phyloP scores from a whole-genome alignment of 1,140 invertebrate species.

The Scaptomyza hsui region DNA sequence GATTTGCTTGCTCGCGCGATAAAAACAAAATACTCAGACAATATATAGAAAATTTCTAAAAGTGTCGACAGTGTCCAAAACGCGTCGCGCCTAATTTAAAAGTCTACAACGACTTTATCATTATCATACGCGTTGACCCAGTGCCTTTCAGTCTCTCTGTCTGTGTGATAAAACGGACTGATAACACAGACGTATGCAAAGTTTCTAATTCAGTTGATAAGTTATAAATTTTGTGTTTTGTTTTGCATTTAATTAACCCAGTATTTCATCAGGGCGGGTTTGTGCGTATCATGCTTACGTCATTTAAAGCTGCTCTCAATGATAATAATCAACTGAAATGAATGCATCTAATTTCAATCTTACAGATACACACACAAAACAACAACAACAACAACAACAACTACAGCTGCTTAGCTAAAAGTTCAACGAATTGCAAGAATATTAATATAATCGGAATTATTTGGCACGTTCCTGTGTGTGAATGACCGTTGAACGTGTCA shows the following conservation, averaged over 20 bases:
- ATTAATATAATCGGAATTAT: conserved; percentile 47
- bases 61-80: conserved; percentile 1
- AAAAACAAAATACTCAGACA: conserved; percentile 16
- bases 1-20: conserved; percentile 51
- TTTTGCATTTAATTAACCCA: conserved; percentile 17
- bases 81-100: not conserved
- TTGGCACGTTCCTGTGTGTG: conserved; percentile 66
- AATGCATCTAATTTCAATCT: conserved; percentile 6
- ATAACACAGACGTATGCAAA: conserved; percentile 29
- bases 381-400: conserved; percentile 1
- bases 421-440: conserved; percentile 60
- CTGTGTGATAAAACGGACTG: conserved; percentile 17
- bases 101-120: not conserved
- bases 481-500: conserved; percentile 38
- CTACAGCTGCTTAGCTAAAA: conserved; percentile 27
- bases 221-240: not conserved
- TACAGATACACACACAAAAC: conserved; percentile 15
- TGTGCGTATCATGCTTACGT: conserved; percentile 34
- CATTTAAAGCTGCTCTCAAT: conserved; percentile 11
- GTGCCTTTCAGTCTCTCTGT: conserved; percentile 6
- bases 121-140: conserved; percentile 16
- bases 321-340: not conserved
- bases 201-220: no score
- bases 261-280: conserved; percentile 10
- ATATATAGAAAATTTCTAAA: not conserved